A percentile compares a stretch with the other conserved stretches of the same genome.
phyloP scores from a whole-genome alignment of 2,113 vertebrate species.

The Dicerorhinus sumatrensis region DNA sequence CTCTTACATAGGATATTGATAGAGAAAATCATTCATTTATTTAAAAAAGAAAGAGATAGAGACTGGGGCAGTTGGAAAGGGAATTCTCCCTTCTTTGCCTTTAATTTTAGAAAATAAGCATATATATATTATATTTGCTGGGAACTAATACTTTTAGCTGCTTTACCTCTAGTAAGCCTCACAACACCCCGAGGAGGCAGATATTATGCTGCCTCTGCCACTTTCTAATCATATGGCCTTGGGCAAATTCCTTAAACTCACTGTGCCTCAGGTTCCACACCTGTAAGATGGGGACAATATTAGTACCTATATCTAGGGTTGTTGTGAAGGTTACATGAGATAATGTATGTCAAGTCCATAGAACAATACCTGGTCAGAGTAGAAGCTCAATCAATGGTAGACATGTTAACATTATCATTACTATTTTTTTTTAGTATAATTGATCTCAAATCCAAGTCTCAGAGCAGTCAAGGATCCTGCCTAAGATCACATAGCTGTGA shows the following conservation, averaged over 20 bases:
- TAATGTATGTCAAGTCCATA: not conserved
- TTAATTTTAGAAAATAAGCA: not conserved
- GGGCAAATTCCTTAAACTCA: not conserved
- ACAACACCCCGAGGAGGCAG: not conserved
- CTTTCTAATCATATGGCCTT: not conserved
- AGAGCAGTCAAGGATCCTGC: not conserved
- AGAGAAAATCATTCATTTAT: not conserved
- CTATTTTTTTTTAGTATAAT: not conserved
- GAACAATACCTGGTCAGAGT: not conserved
- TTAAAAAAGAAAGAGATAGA: not conserved
- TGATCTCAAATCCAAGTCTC: not conserved
- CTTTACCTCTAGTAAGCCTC: not conserved
- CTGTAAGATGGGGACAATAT: not conserved
- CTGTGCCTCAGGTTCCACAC: not conserved
- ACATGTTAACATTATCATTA: not conserved
- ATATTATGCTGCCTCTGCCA: not conserved
- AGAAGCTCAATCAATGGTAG: not conserved
- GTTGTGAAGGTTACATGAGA: not conserved
- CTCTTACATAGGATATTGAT: not conserved
- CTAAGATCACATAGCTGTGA: not conserved
- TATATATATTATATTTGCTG: not conserved
- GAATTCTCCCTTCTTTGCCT: not conserved
- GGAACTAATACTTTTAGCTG: not conserved
- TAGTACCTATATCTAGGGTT: not conserved
- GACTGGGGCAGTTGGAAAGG: not conserved